Evolutionary conservation across 2,113 vertebrate genomes (phyloP).

Genomic region (Planiliza haematocheilus): DNA sequence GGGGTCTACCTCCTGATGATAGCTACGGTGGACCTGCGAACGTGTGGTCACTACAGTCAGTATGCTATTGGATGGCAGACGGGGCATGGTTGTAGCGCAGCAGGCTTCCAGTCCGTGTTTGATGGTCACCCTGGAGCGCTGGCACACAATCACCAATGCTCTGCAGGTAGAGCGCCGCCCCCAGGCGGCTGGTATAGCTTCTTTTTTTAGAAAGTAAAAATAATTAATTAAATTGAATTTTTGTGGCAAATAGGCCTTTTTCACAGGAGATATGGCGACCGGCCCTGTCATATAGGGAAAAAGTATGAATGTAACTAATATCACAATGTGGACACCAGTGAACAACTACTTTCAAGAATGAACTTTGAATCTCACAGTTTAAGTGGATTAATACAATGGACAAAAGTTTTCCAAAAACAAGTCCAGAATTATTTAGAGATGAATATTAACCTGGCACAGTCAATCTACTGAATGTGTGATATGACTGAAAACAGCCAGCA

Average conservation of each 20-base stretch:
- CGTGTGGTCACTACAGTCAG: slow-evolving; percentile 90
- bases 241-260: too few species aligned
- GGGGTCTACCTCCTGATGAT: slow-evolving; percentile 94
- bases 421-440: too few species aligned
- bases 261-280: too few species aligned
- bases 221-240: too few species aligned
- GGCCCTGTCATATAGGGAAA: too few species aligned
- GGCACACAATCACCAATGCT: slow-evolving; percentile 92
- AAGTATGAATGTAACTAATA: too few species aligned
- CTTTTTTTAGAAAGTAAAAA: too few species aligned
- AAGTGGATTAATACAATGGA: too few species aligned
- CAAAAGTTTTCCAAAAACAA: background rate
- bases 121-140: slow-evolving; percentile 95
- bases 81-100: slow-evolving; percentile 88
- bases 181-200: slow-evolving; percentile 86
- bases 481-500: background rate
- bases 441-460: too few species aligned
- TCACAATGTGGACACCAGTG: too few species aligned
- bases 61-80: slow-evolving; percentile 96
- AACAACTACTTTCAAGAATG: too few species aligned
- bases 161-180: slow-evolving; percentile 88
- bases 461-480: background rate
- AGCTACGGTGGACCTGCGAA: slow-evolving; percentile 89
- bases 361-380: background rate
- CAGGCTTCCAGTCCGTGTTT: slow-evolving; percentile 93